phyloP scores from a whole-genome alignment of 2,888 invertebrate genomes.

The Zaprionus lineosus region DNA sequence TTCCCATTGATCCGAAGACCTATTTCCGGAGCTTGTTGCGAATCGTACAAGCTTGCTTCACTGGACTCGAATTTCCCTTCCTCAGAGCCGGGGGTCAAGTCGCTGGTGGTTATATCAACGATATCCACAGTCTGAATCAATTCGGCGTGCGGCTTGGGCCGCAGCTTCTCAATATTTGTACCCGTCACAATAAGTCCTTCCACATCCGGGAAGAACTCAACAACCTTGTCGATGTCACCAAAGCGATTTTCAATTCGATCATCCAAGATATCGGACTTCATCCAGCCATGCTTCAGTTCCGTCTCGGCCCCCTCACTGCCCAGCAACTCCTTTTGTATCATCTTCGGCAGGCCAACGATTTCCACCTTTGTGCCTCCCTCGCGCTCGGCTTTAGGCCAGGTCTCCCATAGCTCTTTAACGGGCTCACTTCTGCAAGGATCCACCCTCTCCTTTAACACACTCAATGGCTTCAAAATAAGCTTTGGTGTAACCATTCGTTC shows the following conservation, averaged over 20 bases:
- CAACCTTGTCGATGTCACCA: slow-evolving; percentile 58
- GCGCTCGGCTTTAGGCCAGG: too few relatives aligned
- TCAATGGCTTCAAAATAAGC: too few relatives aligned
- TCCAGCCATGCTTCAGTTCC: slow-evolving; percentile 53
- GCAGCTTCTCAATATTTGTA: slow-evolving; percentile 9
- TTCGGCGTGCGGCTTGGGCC: slow-evolving; percentile 17
- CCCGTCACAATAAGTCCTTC: slow-evolving; percentile 66
- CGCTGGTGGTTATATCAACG: slow-evolving; percentile 53
- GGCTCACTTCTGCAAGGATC: too few relatives aligned
- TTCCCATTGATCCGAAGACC: slow-evolving; percentile 70
- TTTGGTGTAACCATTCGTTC: slow-evolving; percentile 44
- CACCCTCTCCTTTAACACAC: too few relatives aligned
- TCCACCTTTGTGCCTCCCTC: too few relatives aligned
- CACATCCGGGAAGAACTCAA: slow-evolving; percentile 75
- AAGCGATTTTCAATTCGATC: slow-evolving; percentile 52
- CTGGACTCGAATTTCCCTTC: slow-evolving; percentile 22
- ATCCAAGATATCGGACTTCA: slow-evolving; percentile 64
- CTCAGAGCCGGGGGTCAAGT: background rate
- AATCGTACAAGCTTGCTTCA: background rate
- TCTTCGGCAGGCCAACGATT: slow-evolving; percentile 47
- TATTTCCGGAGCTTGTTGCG: slow-evolving; percentile 38
- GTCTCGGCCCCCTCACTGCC: background rate
- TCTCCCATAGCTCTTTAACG: too few relatives aligned
- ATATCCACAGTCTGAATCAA: slow-evolving; percentile 33
- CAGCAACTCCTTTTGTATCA: slow-evolving; percentile 35